A percentile compares a stretch with the other conserved stretches of the same genome.
Conservation (phyloP, 2,888 invertebrate genomes). For the Galeopsomyia nigrocyanea region DNA sequence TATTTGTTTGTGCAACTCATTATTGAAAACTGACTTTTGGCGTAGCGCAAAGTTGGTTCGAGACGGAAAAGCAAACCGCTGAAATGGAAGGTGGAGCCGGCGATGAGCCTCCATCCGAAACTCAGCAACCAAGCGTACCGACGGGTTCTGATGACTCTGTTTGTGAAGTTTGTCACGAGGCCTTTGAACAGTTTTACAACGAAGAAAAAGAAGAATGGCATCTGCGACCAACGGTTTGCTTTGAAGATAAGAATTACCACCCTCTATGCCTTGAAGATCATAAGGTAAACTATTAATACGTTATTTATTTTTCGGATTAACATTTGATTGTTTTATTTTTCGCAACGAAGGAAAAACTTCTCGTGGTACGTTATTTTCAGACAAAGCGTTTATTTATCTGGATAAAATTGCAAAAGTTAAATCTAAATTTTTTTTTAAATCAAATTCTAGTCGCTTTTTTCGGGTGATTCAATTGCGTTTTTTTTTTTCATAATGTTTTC, state of each 20-base stretch:
- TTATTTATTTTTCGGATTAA: neutral
- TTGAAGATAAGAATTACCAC: constrained; percentile 86
- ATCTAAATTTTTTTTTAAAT: neutral
- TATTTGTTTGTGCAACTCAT: neutral
- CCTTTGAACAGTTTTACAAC: constrained; percentile 45
- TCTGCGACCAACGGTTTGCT: constrained; percentile 83
- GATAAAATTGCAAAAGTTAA: constrained; percentile 11
- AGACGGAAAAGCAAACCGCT: constrained; percentile 76
- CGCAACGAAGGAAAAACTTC: constrained; percentile 47
- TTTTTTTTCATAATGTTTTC: constrained; percentile 30
- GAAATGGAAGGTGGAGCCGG: constrained; percentile 71
- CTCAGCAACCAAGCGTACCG: constrained; percentile 62
- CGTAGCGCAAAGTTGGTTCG: constrained; percentile 89
- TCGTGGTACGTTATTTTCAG: constrained; percentile 42
- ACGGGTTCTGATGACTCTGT: constrained; percentile 29
- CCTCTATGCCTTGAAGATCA: constrained; percentile 91
- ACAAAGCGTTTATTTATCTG: constrained; percentile 1
- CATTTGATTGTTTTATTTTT: constrained; percentile 14
- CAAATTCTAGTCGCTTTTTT: neutral
- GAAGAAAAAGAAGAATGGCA: constrained; percentile 90
- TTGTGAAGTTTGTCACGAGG: constrained; percentile 46
- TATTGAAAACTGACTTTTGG: constrained; percentile 4
- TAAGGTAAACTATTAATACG: constrained; percentile 72
- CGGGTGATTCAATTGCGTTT: neutral
- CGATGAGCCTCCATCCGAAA: constrained; percentile 73